These are phyloP conservation scores for Stigmatopora argus DNA, from an alignment of 2,113 vertebrate species.

Conservation along the genomic window DNA sequence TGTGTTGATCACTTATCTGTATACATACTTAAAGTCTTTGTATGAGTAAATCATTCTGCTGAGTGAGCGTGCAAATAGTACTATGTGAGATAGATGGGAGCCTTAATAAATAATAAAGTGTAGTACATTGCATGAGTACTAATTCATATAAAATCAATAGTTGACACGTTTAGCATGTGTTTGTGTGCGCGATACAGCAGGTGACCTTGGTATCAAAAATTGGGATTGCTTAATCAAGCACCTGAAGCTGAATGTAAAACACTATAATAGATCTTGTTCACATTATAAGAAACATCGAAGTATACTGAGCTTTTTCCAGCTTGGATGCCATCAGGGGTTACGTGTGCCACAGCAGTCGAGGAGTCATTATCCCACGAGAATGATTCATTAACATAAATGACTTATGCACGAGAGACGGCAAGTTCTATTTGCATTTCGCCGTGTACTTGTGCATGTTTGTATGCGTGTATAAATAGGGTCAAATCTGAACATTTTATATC, in stretches of 20 bases:
- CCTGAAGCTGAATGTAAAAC: slow-evolving; percentile 3
- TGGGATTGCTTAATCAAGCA: slow-evolving; percentile 4
- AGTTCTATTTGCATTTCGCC: slow-evolving; percentile 34
- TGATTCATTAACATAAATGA: slow-evolving; percentile 35
- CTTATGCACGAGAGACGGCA: slow-evolving; percentile 23
- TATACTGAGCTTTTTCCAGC: background rate
- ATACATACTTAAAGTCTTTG: no score
- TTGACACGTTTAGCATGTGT: background rate
- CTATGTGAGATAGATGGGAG: no score
- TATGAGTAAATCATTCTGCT: no score
- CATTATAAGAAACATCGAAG: background rate
- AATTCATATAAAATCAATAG: background rate
- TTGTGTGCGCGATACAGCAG: background rate
- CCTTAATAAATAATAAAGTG: background rate
- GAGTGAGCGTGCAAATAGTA: no score
- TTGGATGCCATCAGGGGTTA: slow-evolving; percentile 1
- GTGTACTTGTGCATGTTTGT: slow-evolving; percentile 5
- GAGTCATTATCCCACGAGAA: slow-evolving; percentile 2
- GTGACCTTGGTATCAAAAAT: background rate
- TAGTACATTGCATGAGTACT: background rate
- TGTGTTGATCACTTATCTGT: no score
- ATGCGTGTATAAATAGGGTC: slow-evolving; percentile 30
- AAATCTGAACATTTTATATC: slow-evolving; percentile 43
- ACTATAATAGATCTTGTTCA: slow-evolving; percentile 2
- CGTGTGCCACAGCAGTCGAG: background rate